Percentiles rank a stretch among this genome's conserved stretches.
Evolutionary conservation across 1,140 invertebrate species (phyloP).

Genomic region (Anadara kagoshimensis): DNA sequence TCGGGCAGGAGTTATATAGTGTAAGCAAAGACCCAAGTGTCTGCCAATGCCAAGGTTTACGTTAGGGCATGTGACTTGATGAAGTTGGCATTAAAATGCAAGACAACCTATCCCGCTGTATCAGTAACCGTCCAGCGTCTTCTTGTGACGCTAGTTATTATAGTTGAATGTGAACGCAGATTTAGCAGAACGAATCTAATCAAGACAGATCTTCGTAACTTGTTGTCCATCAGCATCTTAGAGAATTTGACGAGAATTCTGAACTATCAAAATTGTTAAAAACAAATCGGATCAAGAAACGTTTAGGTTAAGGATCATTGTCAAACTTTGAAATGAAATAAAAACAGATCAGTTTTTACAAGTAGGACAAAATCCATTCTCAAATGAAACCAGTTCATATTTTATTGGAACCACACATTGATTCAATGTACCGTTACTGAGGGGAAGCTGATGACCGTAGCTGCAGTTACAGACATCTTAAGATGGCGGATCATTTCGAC

Average conservation of each 20-base stretch:
- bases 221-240: neutral
- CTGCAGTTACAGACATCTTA: no score
- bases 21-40: neutral
- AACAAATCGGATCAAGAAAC: no score
- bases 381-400: no score
- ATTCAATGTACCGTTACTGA: no score
- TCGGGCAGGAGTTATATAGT: neutral
- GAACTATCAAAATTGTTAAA: neutral
- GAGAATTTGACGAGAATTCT: conserved; percentile 6
- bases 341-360: no score
- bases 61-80: neutral
- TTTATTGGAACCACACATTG: no score
- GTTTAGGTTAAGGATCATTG: no score
- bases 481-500: no score
- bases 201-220: conserved; percentile 26
- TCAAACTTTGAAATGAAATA: no score
- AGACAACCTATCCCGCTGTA: neutral
- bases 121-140: conserved; percentile 14
- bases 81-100: neutral
- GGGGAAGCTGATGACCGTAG: no score
- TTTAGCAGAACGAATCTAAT: conserved; percentile 17
- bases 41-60: neutral
- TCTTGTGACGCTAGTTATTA: conserved; percentile 11
- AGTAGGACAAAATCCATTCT: no score
- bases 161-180: conserved; percentile 22